Base-by-base conservation (phyloP, 2,888 invertebrate species). In the Brachynemurus nebulosus region DNA sequence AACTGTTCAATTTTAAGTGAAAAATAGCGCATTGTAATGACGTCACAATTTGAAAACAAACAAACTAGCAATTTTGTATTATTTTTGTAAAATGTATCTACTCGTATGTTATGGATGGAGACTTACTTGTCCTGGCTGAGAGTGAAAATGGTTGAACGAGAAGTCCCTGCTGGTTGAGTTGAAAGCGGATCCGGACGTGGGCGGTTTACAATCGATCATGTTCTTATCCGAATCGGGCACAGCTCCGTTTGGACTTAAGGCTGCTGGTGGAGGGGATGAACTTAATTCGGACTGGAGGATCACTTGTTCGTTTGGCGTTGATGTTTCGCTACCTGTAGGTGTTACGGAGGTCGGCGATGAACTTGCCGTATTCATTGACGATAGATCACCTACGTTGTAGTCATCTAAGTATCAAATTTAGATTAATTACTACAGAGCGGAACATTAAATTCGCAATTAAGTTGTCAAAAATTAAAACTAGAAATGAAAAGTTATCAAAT, bases 131-230 rank as follows among this genome's bases (percentile, higher is more conserved):
- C 86, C 81, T 53, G 86, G 80, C 65, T 92, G 92, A 55, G 88
- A 76, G 65, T 93, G 92, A 71, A 91, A 92, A 68, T 92, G 92
- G 64, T 88, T 83, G 71, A 91, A 92, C 47, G 86, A 79, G 65
- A 89, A 86, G 61, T 86, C 86, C 49, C 62, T 63, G 45, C 55
- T 62, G 8, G 63, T 62, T 40, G 64, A 63, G 47, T 44, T 16
- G 47, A 61, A 58, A 39, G 63, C 59, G 38, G 63, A 59, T 54
- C 46, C 40, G 52, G 57, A 56, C 41, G 58, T 57, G 47, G 47
- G 40, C 44, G 51, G 45, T 55, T 20, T 39, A 21, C 39, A 42
- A 19, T 35, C 58, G 47, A 52, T 51, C 52, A 51, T 53, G 49
- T 48, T 38, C 54, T 45, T 51, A 55, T 59, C 55, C 64, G 55